A percentile compares a stretch with the other conserved stretches of the same genome.
phyloP scores from a whole-genome alignment of 2,113 vertebrate species.

The Podarcis cretensis region DNA sequence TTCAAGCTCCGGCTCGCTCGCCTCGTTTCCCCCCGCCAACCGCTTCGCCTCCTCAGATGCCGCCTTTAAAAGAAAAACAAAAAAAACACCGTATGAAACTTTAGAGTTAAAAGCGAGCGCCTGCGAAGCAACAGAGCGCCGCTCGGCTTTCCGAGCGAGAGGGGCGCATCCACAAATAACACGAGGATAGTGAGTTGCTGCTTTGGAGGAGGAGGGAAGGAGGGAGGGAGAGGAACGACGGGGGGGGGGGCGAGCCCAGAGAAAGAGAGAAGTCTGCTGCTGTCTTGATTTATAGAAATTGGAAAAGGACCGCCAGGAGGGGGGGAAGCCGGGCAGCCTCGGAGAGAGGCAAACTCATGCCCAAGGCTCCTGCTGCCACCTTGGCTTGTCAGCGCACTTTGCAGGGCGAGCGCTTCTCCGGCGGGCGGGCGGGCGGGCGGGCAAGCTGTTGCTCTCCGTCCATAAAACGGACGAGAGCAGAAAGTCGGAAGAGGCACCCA shows the following conservation, averaged over 20 bases:
- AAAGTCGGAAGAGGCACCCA: not conserved
- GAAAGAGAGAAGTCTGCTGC: not conserved
- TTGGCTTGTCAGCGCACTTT: constrained; percentile 8
- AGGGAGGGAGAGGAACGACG: not conserved
- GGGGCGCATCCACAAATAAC: not conserved
- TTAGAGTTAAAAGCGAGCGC: not conserved
- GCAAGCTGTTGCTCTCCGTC: constrained; percentile 52
- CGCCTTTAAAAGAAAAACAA: not conserved
- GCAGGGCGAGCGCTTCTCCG: not conserved
- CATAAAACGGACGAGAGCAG: not conserved
- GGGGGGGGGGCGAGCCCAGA: not conserved
- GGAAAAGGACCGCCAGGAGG: not conserved
- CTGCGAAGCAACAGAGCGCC: not conserved
- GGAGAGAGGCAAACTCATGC: not conserved
- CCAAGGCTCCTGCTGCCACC: not conserved
- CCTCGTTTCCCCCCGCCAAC: not conserved
- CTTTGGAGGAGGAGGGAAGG: not conserved
- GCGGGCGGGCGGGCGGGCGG: not conserved
- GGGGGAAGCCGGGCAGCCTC: not conserved
- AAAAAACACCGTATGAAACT: not conserved
- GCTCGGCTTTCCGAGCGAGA: not conserved
- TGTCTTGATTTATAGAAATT: not conserved
- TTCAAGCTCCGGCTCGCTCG: not conserved
- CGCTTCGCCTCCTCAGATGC: not conserved
- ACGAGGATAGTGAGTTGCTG: not conserved